phyloP scores from a whole-genome alignment of 2,888 invertebrate genomes.

The Caenorhabditis sp. region DNA sequence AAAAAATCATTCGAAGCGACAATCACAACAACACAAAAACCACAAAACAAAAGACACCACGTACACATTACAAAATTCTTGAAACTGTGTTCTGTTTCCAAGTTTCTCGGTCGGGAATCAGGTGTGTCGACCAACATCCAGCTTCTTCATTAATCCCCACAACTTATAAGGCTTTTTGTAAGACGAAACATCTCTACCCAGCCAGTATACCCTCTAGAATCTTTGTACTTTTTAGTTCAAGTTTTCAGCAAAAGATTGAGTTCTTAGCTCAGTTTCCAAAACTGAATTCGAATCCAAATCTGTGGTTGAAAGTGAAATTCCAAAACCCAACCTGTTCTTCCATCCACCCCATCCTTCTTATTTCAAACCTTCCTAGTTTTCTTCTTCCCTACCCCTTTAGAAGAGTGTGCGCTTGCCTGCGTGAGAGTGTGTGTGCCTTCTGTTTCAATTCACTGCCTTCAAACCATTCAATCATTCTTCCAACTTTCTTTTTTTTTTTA shows the following conservation, averaged over 20 bases:
- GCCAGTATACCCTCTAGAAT: constrained; percentile 3
- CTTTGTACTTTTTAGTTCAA: constrained; percentile 7
- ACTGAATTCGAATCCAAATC: too few species aligned
- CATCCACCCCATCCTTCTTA: too few species aligned
- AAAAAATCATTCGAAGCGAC: constrained; percentile 32
- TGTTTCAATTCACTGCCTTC: constrained; percentile 43
- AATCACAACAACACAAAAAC: constrained; percentile 21
- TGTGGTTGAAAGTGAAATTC: background rate
- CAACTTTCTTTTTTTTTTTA: constrained; percentile 28
- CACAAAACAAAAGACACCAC: constrained; percentile 13
- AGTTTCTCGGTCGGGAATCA: constrained; percentile 33
- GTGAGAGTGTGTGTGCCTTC: constrained; percentile 62
- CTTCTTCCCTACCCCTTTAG: background rate
- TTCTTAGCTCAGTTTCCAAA: too few species aligned
- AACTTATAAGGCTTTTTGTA: constrained; percentile 2
- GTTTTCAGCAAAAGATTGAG: background rate
- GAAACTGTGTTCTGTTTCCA: constrained; percentile 20
- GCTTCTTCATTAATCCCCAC: constrained; percentile 54
- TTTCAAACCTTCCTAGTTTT: constrained; percentile 5
- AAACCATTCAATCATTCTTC: too few species aligned
- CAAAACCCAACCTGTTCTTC: background rate
- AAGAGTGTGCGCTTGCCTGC: constrained; percentile 59
- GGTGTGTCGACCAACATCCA: constrained; percentile 40
- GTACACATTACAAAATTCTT: constrained; percentile 17
- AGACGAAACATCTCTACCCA: constrained; percentile 16